Percentiles rank a stretch among this genome's conserved stretches.
These are phyloP conservation scores for Darevskia mixta DNA, from an alignment of 2,797 vertebrate species.

Conservation along the genomic window DNA sequence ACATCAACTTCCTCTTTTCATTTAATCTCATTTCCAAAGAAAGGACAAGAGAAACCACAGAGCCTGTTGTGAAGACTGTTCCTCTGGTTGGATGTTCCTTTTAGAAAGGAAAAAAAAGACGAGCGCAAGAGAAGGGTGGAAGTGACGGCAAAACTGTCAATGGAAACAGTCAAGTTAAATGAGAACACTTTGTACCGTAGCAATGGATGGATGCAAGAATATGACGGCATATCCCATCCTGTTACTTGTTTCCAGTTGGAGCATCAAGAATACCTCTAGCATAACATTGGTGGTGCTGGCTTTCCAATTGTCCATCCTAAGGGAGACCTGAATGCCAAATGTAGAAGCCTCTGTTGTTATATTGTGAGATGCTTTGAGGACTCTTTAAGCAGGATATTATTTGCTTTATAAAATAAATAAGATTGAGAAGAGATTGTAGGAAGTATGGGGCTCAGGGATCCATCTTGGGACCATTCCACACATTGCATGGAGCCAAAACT, in stretches of 20 bases:
- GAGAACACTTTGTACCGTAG: not conserved
- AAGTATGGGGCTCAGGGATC: not conserved
- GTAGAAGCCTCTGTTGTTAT: not conserved
- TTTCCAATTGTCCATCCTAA: not conserved
- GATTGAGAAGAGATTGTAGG: not conserved
- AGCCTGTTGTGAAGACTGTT: not conserved
- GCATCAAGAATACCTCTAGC: not conserved
- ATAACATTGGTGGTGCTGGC: not conserved
- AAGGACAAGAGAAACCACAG: constrained; percentile 20
- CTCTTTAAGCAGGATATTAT: not conserved
- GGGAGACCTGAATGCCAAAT: not conserved
- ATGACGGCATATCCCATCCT: too few species aligned
- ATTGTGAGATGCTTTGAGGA: not conserved
- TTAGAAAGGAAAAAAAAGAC: not conserved
- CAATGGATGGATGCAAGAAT: not conserved
- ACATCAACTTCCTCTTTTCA: constrained; percentile 12
- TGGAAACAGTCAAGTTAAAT: not conserved
- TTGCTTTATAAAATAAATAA: not conserved
- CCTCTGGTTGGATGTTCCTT: not conserved
- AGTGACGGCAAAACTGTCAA: not conserved
- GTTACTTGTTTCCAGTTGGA: not conserved
- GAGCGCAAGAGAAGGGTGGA: not conserved
- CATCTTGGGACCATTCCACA: not conserved
- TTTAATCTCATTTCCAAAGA: constrained; percentile 21
- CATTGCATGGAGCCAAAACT: not conserved